These are phyloP conservation scores for Lycocorax pyrrhopterus DNA, from an alignment of 2,113 vertebrate genomes.

Conservation along the genomic window DNA sequence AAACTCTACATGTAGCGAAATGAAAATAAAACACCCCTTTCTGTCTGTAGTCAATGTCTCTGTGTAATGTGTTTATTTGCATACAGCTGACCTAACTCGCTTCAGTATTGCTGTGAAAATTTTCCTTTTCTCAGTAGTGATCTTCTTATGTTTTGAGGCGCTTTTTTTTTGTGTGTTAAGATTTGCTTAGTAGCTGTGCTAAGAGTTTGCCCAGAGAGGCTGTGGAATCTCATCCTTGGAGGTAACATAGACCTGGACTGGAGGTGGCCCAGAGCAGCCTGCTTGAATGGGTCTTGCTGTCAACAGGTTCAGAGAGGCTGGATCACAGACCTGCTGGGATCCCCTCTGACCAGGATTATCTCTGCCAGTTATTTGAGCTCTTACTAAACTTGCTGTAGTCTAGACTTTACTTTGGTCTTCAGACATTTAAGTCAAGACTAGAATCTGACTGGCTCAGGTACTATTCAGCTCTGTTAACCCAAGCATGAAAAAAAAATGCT, in stretches of 20 bases:
- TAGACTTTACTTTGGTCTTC: neutral
- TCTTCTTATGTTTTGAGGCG: neutral
- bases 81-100: neutral
- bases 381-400: neutral
- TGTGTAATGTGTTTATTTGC: slow-evolving; percentile 8
- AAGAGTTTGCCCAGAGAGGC: neutral
- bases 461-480: neutral
- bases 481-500: neutral
- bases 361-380: neutral
- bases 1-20: neutral
- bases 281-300: neutral
- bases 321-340: neutral
- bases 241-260: neutral
- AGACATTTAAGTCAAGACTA: neutral
- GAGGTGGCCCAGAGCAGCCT: neutral
- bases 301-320: neutral
- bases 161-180: neutral
- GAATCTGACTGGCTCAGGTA: neutral
- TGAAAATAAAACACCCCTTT: neutral
- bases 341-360: neutral
- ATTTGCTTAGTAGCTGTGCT: neutral
- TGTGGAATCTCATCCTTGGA: neutral
- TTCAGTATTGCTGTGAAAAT: neutral
- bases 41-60: neutral
- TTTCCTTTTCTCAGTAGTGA: neutral